Evolutionary conservation across 2,797 vertebrate species (phyloP).

Genomic region (Lepus townsendii): DNA sequence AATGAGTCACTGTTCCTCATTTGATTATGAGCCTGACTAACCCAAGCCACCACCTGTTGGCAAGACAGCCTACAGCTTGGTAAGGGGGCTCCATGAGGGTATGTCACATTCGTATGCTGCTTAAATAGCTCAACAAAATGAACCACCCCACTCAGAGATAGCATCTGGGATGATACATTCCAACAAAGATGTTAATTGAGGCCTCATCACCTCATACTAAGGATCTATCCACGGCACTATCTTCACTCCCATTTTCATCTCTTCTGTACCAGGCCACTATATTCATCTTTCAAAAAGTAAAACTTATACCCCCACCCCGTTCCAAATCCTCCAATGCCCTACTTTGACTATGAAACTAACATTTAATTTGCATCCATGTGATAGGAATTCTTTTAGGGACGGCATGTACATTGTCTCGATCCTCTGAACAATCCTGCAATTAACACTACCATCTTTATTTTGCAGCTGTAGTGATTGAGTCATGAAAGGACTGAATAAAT

Average conservation of each 20-base stretch:
- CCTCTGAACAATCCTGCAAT: neutral
- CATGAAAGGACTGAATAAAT: slow-evolving; percentile 35
- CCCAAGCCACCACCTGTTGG: neutral
- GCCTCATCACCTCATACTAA: neutral
- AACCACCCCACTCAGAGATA: neutral
- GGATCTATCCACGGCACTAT: neutral
- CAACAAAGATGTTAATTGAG: neutral
- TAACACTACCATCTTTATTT: slow-evolving; percentile 7
- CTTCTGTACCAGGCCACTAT: neutral
- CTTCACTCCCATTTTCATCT: neutral
- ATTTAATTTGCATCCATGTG: neutral
- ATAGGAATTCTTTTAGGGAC: neutral
- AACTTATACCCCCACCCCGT: neutral
- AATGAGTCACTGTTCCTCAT: neutral
- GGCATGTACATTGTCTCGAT: neutral
- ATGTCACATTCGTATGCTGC: neutral
- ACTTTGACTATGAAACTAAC: neutral
- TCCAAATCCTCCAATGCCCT: neutral
- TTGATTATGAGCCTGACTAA: slow-evolving; percentile 13
- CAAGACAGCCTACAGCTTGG: slow-evolving; percentile 6
- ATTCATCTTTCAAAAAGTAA: neutral
- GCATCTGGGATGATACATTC: neutral
- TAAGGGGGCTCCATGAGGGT: neutral
- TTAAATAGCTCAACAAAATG: neutral
- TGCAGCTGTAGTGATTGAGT: neutral